Base-by-base conservation (phyloP, 2,797 vertebrate species). In the Gymnodraco acuticeps region DNA sequence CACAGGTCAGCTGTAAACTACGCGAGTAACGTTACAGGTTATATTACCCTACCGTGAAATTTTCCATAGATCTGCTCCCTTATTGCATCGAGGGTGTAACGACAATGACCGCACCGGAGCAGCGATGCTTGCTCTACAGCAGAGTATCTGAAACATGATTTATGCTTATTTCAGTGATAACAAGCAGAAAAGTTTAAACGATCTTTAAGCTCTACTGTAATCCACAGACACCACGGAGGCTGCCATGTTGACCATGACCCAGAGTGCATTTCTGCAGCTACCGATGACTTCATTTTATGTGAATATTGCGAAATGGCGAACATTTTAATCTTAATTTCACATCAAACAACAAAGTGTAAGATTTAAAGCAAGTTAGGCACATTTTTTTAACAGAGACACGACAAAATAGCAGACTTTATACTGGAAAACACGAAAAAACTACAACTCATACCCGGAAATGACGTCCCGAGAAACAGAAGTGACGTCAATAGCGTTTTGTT, bases 231-330 rank as follows among this genome's bases (percentile, higher is more conserved):
- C 70, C 67, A 73, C 50, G 88, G 43, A 74, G 66, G 92, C 87
- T 77, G 94, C 94, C 95, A 96, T 96, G 38, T 93, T 95, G 86
- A 81, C 54, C 73, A 62, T 71, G 59, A 87, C 85, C 90, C 91
- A 92, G 3, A 77, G 80, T 91, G 91, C 90, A 92, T 51, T 78
- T 83, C 77, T 55, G 41, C 10, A 12, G 7, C 19, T 13, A 3
- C 1, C 16, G 9, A 12, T 14, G 11, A 33, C 20, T 19, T 12
- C 0, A 5, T 14, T 4, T 48, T 70, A 52, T 10, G 17, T 51
- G 0, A 46, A 10, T 12, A 12, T 15, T 4, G 0, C 13, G 53
- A 69, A 64, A 0, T 23, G 2, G 38, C 5, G 7, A 0, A 3
- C 10, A 6, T 5, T 3, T 17, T 12, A 1, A 3, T 9, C 1